Evolutionary conservation across 1,140 invertebrate species (phyloP), one percentile per base, ranked within the genome.

Genomic region (Anastatus disparis): DNA sequence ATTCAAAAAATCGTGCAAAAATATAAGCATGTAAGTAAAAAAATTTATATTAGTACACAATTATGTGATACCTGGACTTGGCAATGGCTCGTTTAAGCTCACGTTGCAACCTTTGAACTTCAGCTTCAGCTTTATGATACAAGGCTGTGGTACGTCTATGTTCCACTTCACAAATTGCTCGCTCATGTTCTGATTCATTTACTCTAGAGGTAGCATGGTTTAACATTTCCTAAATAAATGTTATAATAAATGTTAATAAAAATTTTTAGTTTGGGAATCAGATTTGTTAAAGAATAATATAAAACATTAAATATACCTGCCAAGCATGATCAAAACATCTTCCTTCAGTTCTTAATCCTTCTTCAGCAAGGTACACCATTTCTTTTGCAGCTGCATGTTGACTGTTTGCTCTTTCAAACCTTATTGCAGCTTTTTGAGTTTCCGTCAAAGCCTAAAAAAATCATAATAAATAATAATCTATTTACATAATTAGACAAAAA

Each of bases 181-280:
- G 91, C 71, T 92, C 91, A 17, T 88, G 86, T 80, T 94, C 93
- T 8, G 93, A 92, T 84, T 88, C 87, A 78, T 88, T 89, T 78
- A 96, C 95, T 84, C 96, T 93, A 68, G 94, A 91, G 9, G 95
- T 97, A 64, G 96, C 95, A 87, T 97, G 95, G 85, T 98, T 98
- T 20, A 99, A 88, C 95, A 97, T 97, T 88, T 98, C 97, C 86
- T 85, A 44, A 0, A 66, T 66, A 35, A 6, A 71, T 35, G 44
- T 48, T 26, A 67, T 40, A 52, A 42, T 44, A 70, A 62, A 46
- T 40, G 29, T 40, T 64, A 26, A 17, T 35, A 9, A 63, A 13
- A 17, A 26, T 50, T 61, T n/a, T n/a, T n/a, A n/a, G n/a, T n/a
- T n/a, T n/a, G n/a, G n/a, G n/a, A n/a, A n/a, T n/a, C n/a, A n/a